Evolutionary conservation across 2,888 invertebrate genomes (phyloP), one percentile per base, ranked within the genome.

Genomic region (Hypomecis atomaria): DNA sequence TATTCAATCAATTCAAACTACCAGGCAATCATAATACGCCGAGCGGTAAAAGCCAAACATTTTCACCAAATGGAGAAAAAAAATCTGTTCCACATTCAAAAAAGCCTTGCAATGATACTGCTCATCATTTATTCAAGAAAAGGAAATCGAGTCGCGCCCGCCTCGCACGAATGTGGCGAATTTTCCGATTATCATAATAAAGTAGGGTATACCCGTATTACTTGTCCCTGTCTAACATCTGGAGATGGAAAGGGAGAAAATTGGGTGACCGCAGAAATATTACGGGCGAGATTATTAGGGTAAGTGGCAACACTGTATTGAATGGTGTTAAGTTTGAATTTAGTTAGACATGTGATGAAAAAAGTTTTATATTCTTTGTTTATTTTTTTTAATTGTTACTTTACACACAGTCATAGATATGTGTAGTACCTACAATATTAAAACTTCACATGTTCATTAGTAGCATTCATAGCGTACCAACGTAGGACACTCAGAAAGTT

Each of bases 151-250:
- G 78, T 78, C 70, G 73, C 73, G 69, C 71, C 64, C 61, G 23
- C 60, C 77, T 78, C 79, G 75, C 82, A 76, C 84, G 82, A 83
- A 85, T 86, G 83, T 83, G 83, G 82, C 78, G 82, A 86, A 88
- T 87, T 83, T 84, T 81, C 81, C 82, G 86, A 89, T 89, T 89
- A 88, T 88, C 87, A 89, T 89, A 88, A 88, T 88, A 86, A 84
- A 89, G 87, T 85, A 86, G 84, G 59, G 40, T 70, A 44, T n/a
- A 10, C 37, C 71, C 67, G 62, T 87, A 84, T 65, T 9, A 9
- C 36, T 69, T 66, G 61, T 87, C 84, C n/a, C 52, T 40, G 23
- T 42, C 52, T 42, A 52, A 52, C 52, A 40, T 42, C 40, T 42
- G 40, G 60, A 33, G 23, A 54, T 45, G 50, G 59, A 66, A 33